Conservation (phyloP, 2,888 invertebrate species). For the Ischnura elegans region DNA sequence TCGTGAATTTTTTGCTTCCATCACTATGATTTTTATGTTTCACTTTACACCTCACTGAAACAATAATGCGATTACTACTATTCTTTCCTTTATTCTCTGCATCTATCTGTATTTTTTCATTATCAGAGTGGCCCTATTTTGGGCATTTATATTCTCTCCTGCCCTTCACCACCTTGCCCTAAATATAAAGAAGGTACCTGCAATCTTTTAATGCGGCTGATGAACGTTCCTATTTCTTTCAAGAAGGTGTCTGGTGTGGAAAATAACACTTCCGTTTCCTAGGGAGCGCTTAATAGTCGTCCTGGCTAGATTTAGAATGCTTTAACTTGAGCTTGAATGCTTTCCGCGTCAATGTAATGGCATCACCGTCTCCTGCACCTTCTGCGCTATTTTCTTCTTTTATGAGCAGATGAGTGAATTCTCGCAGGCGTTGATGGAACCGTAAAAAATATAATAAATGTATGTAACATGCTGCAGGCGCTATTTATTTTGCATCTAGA, state of each 20-base stretch:
- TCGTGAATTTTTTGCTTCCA: too few relatives aligned
- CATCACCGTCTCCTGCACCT: background rate
- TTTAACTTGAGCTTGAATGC: too few relatives aligned
- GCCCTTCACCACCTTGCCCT: background rate
- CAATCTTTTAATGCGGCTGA: background rate
- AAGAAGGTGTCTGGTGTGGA: background rate
- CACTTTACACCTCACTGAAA: too few relatives aligned
- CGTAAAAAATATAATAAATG: background rate
- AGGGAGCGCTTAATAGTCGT: background rate
- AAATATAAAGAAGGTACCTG: background rate
- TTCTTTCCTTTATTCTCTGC: too few relatives aligned
- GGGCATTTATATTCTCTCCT: too few relatives aligned
- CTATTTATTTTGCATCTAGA: too few relatives aligned
- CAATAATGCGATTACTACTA: too few relatives aligned
- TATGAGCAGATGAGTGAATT: background rate
- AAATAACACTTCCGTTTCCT: background rate
- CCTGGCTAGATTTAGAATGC: background rate
- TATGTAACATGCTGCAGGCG: background rate
- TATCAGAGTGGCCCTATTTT: too few relatives aligned
- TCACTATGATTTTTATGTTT: too few relatives aligned
- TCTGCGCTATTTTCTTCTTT: background rate
- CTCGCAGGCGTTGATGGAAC: background rate
- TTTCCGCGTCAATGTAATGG: background rate
- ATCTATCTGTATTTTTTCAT: too few relatives aligned
- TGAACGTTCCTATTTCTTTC: background rate